Evolutionary conservation across 2,113 vertebrate genomes (phyloP).

Genomic region (Meleagris gallopavo): DNA sequence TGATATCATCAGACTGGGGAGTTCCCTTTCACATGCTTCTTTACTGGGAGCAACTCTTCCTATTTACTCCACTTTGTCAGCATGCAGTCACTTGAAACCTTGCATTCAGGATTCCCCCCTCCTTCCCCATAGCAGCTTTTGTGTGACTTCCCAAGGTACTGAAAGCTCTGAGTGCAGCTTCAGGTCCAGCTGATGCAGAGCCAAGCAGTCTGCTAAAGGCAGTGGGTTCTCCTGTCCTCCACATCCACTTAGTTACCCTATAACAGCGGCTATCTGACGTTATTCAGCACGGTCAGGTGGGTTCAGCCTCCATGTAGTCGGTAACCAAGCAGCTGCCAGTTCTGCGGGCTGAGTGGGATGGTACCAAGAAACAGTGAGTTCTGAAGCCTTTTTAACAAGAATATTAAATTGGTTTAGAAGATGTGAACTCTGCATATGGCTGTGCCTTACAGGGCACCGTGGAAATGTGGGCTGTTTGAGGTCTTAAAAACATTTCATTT

Average conservation of each 20-base stretch:
- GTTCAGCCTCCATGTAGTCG: background rate
- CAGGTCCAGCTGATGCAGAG: background rate
- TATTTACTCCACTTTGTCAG: slow-evolving; percentile 4
- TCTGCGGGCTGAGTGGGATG: background rate
- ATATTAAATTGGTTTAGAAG: background rate
- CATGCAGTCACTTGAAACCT: slow-evolving; percentile 38
- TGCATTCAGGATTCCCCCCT: slow-evolving; percentile 9
- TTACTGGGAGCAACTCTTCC: background rate
- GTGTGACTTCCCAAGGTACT: slow-evolving; percentile 26
- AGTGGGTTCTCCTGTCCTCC: background rate
- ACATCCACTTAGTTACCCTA: background rate
- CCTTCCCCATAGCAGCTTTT: slow-evolving; percentile 19
- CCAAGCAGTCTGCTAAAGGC: background rate
- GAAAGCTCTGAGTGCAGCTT: background rate
- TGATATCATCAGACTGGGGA: slow-evolving; percentile 16
- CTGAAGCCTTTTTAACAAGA: background rate
- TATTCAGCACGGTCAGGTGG: background rate
- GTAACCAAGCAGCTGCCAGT: background rate
- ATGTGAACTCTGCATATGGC: background rate
- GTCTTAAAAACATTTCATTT: background rate
- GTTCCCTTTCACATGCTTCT: slow-evolving; percentile 28
- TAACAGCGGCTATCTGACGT: background rate
- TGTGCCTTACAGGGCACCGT: background rate
- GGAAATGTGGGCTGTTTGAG: background rate
- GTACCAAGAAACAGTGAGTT: background rate